Evolutionary conservation across 1,140 invertebrate species (phyloP).

Genomic region (Lepidotrigona ventralis): DNA sequence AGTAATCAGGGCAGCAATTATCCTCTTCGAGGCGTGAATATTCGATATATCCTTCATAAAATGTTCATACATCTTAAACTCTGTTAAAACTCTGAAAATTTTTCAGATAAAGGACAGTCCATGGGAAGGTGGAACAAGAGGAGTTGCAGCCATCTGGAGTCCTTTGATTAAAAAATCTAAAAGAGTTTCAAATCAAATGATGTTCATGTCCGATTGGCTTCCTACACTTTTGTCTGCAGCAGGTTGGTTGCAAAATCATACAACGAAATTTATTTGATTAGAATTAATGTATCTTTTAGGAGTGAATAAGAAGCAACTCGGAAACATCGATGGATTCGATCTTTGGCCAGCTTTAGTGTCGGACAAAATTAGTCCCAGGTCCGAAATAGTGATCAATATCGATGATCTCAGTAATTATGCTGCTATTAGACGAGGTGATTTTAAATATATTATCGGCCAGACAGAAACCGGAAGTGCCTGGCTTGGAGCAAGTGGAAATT

Average conservation of each 20-base stretch:
- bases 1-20: slow-evolving; percentile 92
- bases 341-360: slow-evolving; percentile 85
- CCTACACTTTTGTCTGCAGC: slow-evolving; percentile 88
- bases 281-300: slow-evolving; percentile 39
- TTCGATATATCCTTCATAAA: too few relatives aligned
- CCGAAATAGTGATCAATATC: slow-evolving; percentile 87
- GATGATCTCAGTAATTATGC: slow-evolving; percentile 84
- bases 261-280: not conserved
- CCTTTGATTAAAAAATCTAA: slow-evolving; percentile 82
- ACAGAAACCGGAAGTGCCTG: slow-evolving; percentile 79
- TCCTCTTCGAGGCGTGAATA: slow-evolving; percentile 89
- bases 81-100: not conserved
- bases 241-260: slow-evolving; percentile 70
- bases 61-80: not conserved
- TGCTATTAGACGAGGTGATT: slow-evolving; percentile 84
- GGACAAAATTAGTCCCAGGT: slow-evolving; percentile 79
- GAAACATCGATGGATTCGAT: slow-evolving; percentile 85
- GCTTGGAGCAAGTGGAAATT: slow-evolving; percentile 82
- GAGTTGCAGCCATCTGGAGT: slow-evolving; percentile 90
- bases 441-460: slow-evolving; percentile 87
- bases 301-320: slow-evolving; percentile 57
- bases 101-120: slow-evolving; percentile 87
- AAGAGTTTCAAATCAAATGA: slow-evolving; percentile 86
- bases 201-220: slow-evolving; percentile 93
- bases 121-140: slow-evolving; percentile 92